Evolutionary conservation across 2,888 invertebrate genomes (phyloP).

Genomic region (Morinoia aosen): DNA sequence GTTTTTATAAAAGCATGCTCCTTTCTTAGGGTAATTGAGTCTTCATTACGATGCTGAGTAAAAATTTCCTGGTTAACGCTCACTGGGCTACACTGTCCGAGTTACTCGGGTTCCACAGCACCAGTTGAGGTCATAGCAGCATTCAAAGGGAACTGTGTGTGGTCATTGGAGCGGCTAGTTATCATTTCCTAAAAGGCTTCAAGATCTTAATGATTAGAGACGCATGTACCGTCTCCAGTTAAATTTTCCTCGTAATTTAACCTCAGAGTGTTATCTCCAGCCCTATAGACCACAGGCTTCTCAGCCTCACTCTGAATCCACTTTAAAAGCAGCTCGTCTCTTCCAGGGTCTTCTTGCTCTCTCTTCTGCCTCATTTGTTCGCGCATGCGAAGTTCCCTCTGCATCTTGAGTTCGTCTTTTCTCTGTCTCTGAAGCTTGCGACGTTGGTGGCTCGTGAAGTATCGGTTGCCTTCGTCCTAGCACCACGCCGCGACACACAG

Average conservation of each 20-base stretch:
- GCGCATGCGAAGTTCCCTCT: neutral
- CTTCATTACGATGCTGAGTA: neutral
- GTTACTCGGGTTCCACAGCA: neutral
- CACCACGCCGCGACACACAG: neutral
- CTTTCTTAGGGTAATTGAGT: neutral
- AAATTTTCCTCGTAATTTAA: neutral
- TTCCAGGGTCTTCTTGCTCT: neutral
- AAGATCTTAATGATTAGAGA: neutral
- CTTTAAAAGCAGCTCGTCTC: neutral
- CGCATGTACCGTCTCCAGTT: neutral
- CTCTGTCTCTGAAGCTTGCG: neutral
- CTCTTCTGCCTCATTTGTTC: neutral
- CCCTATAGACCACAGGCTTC: neutral
- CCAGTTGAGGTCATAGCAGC: neutral
- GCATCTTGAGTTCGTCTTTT: neutral
- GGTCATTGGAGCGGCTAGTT: neutral
- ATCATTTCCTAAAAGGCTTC: neutral
- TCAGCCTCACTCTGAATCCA: neutral
- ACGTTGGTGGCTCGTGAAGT: neutral
- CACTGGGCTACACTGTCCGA: neutral
- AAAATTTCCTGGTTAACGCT: neutral
- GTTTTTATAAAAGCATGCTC: neutral
- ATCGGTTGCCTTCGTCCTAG: neutral
- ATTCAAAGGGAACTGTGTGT: neutral
- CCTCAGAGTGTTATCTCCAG: neutral